Evolutionary conservation across 2,888 invertebrate species (phyloP).

Genomic region (Chrysotoxum bicinctum): DNA sequence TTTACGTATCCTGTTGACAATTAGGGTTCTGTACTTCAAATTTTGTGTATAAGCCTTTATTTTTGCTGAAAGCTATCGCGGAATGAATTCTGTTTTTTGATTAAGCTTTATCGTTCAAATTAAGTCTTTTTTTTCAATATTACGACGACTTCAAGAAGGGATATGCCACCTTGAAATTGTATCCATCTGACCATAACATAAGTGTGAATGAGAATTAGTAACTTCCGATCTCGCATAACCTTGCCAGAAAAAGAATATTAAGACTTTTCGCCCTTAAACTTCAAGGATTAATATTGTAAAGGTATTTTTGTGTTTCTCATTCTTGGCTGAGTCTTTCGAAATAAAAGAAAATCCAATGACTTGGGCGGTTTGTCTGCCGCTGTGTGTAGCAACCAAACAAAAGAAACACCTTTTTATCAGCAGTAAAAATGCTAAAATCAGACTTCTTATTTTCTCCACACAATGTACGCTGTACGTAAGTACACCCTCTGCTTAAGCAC

Average conservation of each 20-base stretch:
- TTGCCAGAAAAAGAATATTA: not conserved
- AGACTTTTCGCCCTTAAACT: not conserved
- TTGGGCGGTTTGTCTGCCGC: slow-evolving; percentile 12
- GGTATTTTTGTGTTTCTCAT: not conserved
- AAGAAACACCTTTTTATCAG: slow-evolving; percentile 58
- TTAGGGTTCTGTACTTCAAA: no score
- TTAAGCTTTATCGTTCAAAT: no score
- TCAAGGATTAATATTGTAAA: not conserved
- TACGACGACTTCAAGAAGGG: no score
- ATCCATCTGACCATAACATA: no score
- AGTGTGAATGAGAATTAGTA: no score
- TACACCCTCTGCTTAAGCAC: slow-evolving; percentile 43
- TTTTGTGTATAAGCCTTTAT: no score
- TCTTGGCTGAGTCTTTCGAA: not conserved
- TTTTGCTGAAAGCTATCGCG: no score
- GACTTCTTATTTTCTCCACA: slow-evolving; percentile 1
- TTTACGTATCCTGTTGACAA: no score
- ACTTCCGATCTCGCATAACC: not conserved
- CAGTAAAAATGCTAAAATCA: slow-evolving; percentile 59
- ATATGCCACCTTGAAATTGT: no score
- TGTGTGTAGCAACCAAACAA: slow-evolving; percentile 29
- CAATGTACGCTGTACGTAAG: not conserved
- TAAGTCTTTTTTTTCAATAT: no score
- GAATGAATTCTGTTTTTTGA: no score
- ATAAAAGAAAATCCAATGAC: slow-evolving; percentile 15